A percentile compares a stretch with the other conserved stretches of the same genome.
Conservation (phyloP, 2,888 invertebrate genomes). For the Agrilus biguttatus region DNA sequence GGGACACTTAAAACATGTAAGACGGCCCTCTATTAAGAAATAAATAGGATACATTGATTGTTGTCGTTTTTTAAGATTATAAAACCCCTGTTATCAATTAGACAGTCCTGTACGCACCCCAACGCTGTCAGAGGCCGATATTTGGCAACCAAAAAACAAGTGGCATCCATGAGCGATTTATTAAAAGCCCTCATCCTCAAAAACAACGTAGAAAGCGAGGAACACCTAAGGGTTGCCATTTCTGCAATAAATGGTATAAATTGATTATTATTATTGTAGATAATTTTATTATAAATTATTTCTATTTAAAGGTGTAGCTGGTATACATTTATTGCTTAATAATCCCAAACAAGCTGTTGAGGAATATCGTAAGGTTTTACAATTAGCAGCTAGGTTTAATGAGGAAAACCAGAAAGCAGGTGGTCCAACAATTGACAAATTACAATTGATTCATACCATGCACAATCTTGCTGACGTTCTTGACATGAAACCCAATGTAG, state of each 20-base stretch:
- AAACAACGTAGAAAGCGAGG: slow-evolving; percentile 45
- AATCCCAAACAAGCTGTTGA: slow-evolving; percentile 40
- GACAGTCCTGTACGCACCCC: slow-evolving; percentile 60
- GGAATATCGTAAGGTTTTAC: slow-evolving; percentile 45
- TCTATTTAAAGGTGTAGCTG: slow-evolving; percentile 42
- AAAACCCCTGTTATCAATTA: slow-evolving; percentile 46
- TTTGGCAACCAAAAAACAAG: slow-evolving; percentile 36
- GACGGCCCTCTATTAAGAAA: neutral
- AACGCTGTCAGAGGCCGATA: slow-evolving; percentile 42
- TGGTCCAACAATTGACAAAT: slow-evolving; percentile 42
- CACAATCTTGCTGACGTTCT: slow-evolving; percentile 46
- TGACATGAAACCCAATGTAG: slow-evolving; percentile 23
- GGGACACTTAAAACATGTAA: slow-evolving; percentile 27
- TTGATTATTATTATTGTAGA: neutral
- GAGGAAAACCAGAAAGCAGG: slow-evolving; percentile 18
- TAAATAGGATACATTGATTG: neutral
- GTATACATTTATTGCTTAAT: slow-evolving; percentile 40
- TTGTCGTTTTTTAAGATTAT: slow-evolving; percentile 32
- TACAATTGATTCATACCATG: slow-evolving; percentile 51
- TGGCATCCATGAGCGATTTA: slow-evolving; percentile 48
- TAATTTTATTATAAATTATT: slow-evolving; percentile 1
- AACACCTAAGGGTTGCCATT: slow-evolving; percentile 44
- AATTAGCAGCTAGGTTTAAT: slow-evolving; percentile 27
- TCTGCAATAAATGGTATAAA: slow-evolving; percentile 47
- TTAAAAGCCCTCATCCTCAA: slow-evolving; percentile 48